A percentile compares a stretch with the other conserved stretches of the same genome.
These are phyloP conservation scores for Paralichthys olivaceus DNA, from an alignment of 2,113 vertebrate species.

Conservation along the genomic window DNA sequence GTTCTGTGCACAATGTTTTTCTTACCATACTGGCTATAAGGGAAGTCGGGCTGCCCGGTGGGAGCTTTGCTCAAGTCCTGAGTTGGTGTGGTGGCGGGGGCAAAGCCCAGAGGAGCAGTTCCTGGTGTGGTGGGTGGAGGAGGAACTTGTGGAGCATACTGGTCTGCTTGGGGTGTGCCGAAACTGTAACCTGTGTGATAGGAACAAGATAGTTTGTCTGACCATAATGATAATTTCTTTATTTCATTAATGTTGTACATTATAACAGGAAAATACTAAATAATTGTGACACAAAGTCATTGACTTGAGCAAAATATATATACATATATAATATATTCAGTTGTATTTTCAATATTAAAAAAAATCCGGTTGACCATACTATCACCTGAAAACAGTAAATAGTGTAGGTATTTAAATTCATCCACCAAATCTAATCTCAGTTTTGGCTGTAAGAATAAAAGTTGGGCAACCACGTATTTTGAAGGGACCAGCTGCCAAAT, in stretches of 20 bases:
- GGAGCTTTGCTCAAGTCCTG: conserved; percentile 98
- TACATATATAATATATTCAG: too few relatives aligned
- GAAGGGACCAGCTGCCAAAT: background rate
- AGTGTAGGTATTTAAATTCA: background rate
- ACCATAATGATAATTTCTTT: background rate
- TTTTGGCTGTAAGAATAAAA: background rate
- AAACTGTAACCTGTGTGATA: conserved; percentile 91
- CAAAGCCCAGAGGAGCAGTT: conserved; percentile 91
- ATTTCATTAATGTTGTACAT: background rate
- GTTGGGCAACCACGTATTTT: background rate
- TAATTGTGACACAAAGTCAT: background rate
- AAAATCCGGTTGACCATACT: background rate
- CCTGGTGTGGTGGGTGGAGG: conserved; percentile 95
- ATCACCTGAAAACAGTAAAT: background rate
- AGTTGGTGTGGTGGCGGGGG: conserved; percentile 95
- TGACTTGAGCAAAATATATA: background rate
- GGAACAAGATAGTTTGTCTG: background rate
- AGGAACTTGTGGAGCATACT: conserved; percentile 93
- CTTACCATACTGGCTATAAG: conserved; percentile 99
- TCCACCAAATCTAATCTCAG: background rate
- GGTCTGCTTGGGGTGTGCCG: conserved; percentile 94
- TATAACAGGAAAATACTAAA: background rate
- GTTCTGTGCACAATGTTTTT: conserved; percentile 54
- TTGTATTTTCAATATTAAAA: background rate
- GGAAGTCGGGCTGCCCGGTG: conserved; percentile 94